phyloP scores from a whole-genome alignment of 2,797 vertebrate species.

The Scolopax bukidnonensis region DNA sequence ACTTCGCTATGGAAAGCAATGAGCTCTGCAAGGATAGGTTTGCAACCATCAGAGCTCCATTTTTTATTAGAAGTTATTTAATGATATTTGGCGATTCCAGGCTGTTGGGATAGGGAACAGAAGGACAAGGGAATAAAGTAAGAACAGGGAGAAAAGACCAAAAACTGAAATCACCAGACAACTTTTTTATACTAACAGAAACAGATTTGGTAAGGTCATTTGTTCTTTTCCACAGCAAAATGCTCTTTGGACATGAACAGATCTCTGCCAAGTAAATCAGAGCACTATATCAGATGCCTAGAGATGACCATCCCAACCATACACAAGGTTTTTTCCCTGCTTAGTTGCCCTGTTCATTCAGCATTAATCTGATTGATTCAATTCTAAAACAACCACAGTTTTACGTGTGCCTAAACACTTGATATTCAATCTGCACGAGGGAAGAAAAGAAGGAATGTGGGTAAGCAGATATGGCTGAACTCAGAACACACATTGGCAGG shows the following conservation, averaged over 20 bases:
- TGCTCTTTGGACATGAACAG: not conserved
- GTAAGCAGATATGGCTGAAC: not conserved
- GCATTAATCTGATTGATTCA: not conserved
- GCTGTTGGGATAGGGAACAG: not conserved
- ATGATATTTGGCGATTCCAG: not conserved
- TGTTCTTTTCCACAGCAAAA: not conserved
- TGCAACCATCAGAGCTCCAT: not conserved
- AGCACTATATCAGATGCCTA: not conserved
- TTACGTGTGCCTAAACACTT: not conserved
- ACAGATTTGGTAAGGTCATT: not conserved
- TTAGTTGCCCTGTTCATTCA: not conserved
- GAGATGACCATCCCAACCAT: not conserved
- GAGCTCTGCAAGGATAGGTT: not conserved
- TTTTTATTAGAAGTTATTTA: not conserved
- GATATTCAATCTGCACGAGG: not conserved
- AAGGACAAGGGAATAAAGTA: not conserved
- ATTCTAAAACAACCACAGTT: not conserved
- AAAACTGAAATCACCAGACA: not conserved
- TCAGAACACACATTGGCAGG: rapidly evolving
- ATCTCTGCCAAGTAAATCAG: not conserved
- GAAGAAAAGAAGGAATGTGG: not conserved
- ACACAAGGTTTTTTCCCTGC: not conserved
- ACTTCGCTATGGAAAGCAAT: not conserved
- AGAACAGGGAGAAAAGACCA: not conserved
- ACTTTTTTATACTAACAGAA: not conserved